phyloP scores from a whole-genome alignment of 2,797 vertebrate species.

The Mallotus villosus region DNA sequence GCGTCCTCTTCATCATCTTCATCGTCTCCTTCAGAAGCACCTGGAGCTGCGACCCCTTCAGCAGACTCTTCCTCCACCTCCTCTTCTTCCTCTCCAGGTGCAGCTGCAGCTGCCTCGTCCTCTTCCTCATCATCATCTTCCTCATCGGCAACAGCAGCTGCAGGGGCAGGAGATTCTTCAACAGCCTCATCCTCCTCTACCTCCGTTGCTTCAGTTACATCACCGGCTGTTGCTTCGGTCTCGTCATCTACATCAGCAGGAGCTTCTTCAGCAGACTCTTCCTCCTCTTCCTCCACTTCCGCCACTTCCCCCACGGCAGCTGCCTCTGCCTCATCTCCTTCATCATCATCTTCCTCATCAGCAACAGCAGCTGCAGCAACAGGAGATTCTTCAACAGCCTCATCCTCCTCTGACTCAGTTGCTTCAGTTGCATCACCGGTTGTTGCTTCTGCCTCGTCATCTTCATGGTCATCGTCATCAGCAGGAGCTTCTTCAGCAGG shows the following conservation, averaged over 20 bases:
- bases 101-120: constrained; percentile 11
- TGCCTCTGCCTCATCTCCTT: constrained; percentile 12
- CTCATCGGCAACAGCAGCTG: constrained; percentile 19
- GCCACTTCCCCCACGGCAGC: constrained; percentile 9
- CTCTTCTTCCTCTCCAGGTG: constrained; percentile 17
- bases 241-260: constrained; percentile 17
- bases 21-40: constrained; percentile 20
- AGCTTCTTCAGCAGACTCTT: background rate
- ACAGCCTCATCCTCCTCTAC: constrained; percentile 21
- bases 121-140: constrained; percentile 19
- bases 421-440: background rate
- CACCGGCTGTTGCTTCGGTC: background rate
- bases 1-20: constrained; percentile 39
- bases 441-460: background rate
- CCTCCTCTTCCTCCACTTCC: constrained; percentile 4
- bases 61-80: constrained; percentile 19
- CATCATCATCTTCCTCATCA: constrained; percentile 5
- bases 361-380: background rate
- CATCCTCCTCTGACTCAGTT: constrained; percentile 23
- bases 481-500: constrained; percentile 1
- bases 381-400: constrained; percentile 8
- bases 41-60: background rate
- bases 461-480: constrained; percentile 3
- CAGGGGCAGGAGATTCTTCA: constrained; percentile 9
- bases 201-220: background rate